These are phyloP conservation scores for Semotilus atromaculatus DNA, from an alignment of 2,797 vertebrate genomes.

Conservation along the genomic window DNA sequence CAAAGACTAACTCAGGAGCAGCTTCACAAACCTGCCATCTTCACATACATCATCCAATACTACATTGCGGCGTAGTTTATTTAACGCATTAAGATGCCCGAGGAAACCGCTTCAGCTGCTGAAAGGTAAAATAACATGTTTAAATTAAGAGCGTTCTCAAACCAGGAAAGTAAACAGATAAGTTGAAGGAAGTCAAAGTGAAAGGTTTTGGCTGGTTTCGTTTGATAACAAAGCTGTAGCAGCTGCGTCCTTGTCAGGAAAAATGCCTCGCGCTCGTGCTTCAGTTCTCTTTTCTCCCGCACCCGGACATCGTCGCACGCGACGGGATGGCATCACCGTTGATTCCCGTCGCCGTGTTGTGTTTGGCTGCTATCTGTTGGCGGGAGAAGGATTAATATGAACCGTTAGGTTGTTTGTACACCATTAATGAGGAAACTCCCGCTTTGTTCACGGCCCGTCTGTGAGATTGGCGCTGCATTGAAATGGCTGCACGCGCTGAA, in stretches of 20 bases:
- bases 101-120: constrained; percentile 73
- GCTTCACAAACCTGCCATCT: constrained; percentile 51
- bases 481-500: background rate
- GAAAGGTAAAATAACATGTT: constrained; percentile 69
- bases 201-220: background rate
- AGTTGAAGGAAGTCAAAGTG: constrained; percentile 2
- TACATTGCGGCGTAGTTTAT: background rate
- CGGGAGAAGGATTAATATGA: background rate
- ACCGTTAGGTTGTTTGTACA: background rate
- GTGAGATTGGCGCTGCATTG: background rate
- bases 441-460: background rate
- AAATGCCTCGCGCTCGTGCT: background rate
- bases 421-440: background rate
- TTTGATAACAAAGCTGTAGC: constrained; percentile 26
- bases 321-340: background rate
- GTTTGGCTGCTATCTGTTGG: constrained; percentile 11
- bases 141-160: constrained; percentile 1
- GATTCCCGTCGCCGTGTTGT: background rate
- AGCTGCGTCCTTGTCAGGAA: background rate
- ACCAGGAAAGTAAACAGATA: background rate
- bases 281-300: background rate
- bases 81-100: constrained; percentile 71
- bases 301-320: background rate
- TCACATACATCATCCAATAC: background rate
- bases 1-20: constrained; percentile 62